Evolutionary conservation across 2,888 invertebrate species (phyloP).

Genomic region (Leuctra nigra): DNA sequence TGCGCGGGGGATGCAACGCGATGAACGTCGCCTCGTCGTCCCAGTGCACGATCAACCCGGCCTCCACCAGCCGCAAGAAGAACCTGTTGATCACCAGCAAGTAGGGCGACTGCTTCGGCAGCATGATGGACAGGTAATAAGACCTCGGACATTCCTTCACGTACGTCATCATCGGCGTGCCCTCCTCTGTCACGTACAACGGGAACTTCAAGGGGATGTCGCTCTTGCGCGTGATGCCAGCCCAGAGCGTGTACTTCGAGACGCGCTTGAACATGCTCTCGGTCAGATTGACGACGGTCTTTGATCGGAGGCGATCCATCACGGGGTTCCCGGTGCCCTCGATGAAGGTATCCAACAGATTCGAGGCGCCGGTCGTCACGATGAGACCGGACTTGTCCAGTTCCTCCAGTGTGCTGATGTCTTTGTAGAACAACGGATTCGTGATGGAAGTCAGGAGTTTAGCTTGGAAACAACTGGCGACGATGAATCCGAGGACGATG

Average conservation of each 20-base stretch:
- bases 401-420: slow-evolving; percentile 42
- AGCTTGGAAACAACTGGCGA: slow-evolving; percentile 41
- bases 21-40: slow-evolving; percentile 2
- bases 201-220: background rate
- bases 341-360: slow-evolving; percentile 21
- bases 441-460: slow-evolving; percentile 42
- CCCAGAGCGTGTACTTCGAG: background rate
- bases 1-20: background rate
- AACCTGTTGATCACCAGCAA: background rate
- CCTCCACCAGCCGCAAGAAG: background rate
- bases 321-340: background rate
- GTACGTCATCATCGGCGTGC: background rate
- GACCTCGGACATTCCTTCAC: slow-evolving; percentile 7
- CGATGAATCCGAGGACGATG: slow-evolving; percentile 40
- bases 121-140: slow-evolving; percentile 7
- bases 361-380: slow-evolving; percentile 38
- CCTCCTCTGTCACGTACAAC: background rate
- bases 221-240: background rate
- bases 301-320: background rate
- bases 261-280: background rate
- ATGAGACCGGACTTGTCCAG: slow-evolving; percentile 40
- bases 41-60: background rate
- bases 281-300: background rate
- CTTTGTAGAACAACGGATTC: slow-evolving; percentile 40
- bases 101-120: slow-evolving; percentile 10